These are phyloP conservation scores for Python bivittatus DNA, from an alignment of 2,113 vertebrate species.

Conservation along the genomic window DNA sequence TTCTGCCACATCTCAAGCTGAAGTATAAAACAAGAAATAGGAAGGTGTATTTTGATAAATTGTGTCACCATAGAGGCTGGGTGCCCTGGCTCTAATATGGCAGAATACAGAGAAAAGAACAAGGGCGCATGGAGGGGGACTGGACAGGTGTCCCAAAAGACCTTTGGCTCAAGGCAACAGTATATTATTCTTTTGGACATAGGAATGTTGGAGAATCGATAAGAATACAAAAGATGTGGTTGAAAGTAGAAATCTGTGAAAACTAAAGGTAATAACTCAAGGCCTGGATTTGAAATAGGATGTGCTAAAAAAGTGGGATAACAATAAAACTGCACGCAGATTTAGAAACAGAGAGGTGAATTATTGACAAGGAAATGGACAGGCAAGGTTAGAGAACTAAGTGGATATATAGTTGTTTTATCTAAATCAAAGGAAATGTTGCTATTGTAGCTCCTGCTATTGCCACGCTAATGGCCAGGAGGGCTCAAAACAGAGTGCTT, in stretches of 20 bases:
- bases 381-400: background rate
- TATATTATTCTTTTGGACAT: background rate
- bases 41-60: background rate
- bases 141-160: background rate
- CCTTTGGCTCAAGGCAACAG: background rate
- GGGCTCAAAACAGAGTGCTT: no score
- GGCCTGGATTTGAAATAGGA: background rate
- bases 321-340: background rate
- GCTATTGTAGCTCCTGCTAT: background rate
- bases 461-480: background rate
- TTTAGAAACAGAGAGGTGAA: background rate
- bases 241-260: background rate
- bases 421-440: background rate
- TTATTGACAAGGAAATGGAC: background rate
- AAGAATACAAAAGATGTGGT: background rate
- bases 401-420: background rate
- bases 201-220: background rate
- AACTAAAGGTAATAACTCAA: background rate
- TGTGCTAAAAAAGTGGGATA: no score
- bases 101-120: background rate
- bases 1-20: background rate
- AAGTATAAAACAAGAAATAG: background rate
- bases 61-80: background rate
- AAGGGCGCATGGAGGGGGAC: background rate
- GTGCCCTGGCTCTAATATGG: background rate